A percentile compares a stretch with the other conserved stretches of the same genome.
phyloP scores from a whole-genome alignment of 2,113 vertebrate species.

The Cyprinodon tularosa region DNA sequence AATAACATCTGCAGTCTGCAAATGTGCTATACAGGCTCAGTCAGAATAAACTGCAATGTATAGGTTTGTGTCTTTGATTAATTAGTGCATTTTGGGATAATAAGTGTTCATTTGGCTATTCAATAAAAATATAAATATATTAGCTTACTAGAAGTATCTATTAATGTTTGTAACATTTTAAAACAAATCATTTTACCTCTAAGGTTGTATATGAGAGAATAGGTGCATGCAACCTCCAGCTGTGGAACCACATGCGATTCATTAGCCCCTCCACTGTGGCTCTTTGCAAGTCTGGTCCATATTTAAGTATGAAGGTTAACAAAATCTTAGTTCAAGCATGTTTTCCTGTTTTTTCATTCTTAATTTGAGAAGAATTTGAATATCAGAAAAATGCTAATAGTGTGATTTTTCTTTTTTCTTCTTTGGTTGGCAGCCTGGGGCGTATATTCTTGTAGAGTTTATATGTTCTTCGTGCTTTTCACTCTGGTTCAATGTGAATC shows the following conservation, averaged over 20 bases:
- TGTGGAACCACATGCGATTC: neutral
- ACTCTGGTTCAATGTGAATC: neutral
- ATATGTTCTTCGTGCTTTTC: neutral
- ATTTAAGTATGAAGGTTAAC: too few relatives aligned
- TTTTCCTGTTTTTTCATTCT: too few relatives aligned
- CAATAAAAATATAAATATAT: too few relatives aligned
- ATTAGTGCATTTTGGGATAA: neutral
- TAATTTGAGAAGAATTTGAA: too few relatives aligned
- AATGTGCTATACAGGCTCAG: neutral
- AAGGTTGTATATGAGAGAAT: neutral
- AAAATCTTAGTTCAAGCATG: too few relatives aligned
- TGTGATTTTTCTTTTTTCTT: too few relatives aligned
- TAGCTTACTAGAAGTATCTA: too few relatives aligned
- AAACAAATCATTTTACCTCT: neutral
- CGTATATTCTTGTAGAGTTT: neutral
- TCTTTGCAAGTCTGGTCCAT: neutral
- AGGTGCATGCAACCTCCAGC: neutral
- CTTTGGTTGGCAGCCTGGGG: neutral
- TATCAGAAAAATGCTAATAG: too few relatives aligned
- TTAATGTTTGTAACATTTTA: too few relatives aligned
- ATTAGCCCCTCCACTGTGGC: neutral
- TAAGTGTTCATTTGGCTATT: neutral
- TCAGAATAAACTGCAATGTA: neutral
- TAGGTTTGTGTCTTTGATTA: neutral
- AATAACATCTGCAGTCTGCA: slow-evolving; percentile 3